Conservation (phyloP, 2,888 invertebrate species). For the Hemithea aestivaria region DNA sequence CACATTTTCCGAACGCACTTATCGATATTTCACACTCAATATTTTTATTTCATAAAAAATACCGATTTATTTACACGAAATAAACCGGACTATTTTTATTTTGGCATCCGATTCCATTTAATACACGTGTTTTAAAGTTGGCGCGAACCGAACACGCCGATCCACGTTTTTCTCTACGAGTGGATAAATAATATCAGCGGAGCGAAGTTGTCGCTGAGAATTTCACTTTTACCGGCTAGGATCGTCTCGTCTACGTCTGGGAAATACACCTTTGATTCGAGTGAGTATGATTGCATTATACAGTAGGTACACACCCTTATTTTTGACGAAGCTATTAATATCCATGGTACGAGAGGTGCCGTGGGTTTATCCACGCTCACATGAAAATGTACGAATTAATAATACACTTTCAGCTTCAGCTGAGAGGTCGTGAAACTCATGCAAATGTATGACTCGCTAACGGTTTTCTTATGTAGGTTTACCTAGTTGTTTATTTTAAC, state of each 20-base stretch:
- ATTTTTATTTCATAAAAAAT: conserved; percentile 30
- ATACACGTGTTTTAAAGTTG: conserved; percentile 70
- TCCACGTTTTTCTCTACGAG: conserved; percentile 68
- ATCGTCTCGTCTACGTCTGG: conserved; percentile 55
- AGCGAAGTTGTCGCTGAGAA: conserved; percentile 49
- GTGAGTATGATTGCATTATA: conserved; percentile 51
- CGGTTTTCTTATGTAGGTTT: conserved; percentile 1
- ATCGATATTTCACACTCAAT: conserved; percentile 29
- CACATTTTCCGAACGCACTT: conserved; percentile 52
- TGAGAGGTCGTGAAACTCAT: conserved; percentile 5
- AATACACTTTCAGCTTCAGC: conserved; percentile 9
- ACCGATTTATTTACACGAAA: conserved; percentile 41
- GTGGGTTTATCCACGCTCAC: conserved; percentile 4
- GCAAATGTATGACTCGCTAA: conserved; percentile 3
- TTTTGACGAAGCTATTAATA: conserved; percentile 19
- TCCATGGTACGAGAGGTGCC: conserved; percentile 1
- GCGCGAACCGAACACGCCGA: conserved; percentile 58
- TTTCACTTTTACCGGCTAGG: conserved; percentile 71
- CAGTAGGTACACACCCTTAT: conserved; percentile 12
- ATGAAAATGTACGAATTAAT: conserved; percentile 3
- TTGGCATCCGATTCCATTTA: conserved; percentile 44
- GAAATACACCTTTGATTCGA: conserved; percentile 53
- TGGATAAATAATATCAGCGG: conserved; percentile 61
- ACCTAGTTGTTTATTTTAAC: no score
- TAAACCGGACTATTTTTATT: conserved; percentile 41